Percentiles rank a stretch among this genome's conserved stretches.
phyloP scores from a whole-genome alignment of 2,113 vertebrate species.

The Prionailurus viverrinus region DNA sequence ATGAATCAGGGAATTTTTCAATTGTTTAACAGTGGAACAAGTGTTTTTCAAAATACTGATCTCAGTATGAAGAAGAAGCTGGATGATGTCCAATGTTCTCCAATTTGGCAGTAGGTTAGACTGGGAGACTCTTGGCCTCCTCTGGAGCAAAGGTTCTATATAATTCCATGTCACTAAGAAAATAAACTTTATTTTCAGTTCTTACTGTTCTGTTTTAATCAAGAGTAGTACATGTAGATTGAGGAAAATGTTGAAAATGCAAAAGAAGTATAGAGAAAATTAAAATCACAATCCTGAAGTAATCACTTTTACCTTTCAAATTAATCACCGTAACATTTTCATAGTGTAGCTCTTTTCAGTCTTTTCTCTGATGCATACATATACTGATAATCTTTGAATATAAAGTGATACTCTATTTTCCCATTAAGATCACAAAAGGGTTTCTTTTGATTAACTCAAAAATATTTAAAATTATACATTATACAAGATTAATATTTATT shows the following conservation, averaged over 20 bases:
- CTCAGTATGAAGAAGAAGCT: constrained; percentile 1
- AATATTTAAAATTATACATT: constrained; percentile 5
- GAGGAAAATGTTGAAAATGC: constrained; percentile 23
- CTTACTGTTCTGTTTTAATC: constrained; percentile 37
- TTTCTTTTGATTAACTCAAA: neutral
- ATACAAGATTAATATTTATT: neutral
- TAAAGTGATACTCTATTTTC: constrained; percentile 7
- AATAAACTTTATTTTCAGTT: constrained; percentile 36
- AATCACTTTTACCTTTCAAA: neutral
- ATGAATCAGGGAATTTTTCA: constrained; percentile 14
- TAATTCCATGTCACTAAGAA: constrained; percentile 19
- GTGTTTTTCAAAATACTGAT: constrained; percentile 5
- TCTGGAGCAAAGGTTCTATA: neutral
- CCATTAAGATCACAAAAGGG: neutral
- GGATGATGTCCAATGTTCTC: neutral
- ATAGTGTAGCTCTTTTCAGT: neutral
- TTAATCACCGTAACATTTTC: neutral
- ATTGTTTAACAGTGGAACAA: neutral
- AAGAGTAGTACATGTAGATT: neutral
- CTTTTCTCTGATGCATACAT: neutral
- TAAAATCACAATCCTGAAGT: constrained; percentile 33
- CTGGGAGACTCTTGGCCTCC: neutral
- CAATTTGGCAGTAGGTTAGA: neutral
- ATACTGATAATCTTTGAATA: constrained; percentile 34
- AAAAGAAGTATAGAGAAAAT: constrained; percentile 18